These are phyloP conservation scores for Pristionchus japonicus DNA, from an alignment of 2,888 invertebrate species.

Conservation along the genomic window DNA sequence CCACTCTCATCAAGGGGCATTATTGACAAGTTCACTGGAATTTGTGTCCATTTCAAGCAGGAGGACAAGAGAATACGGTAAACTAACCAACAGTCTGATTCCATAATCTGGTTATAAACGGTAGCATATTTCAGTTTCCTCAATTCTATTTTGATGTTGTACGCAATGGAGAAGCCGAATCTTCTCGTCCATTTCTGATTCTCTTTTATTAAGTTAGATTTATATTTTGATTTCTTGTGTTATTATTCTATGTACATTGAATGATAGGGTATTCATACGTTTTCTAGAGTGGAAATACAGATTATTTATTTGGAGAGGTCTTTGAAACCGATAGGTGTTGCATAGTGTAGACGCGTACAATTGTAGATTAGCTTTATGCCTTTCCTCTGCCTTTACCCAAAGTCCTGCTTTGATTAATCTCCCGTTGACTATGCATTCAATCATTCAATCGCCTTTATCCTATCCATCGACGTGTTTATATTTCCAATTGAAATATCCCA, in stretches of 20 bases:
- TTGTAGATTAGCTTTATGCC: conserved; percentile 15
- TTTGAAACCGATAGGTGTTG: background rate
- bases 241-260: background rate
- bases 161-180: conserved; percentile 52
- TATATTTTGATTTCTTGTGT: background rate
- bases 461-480: background rate
- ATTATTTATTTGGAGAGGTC: background rate
- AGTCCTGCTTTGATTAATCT: background rate
- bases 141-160: conserved; percentile 53
- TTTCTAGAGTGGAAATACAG: background rate
- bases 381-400: background rate
- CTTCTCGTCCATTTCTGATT: conserved; percentile 57
- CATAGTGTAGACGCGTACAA: background rate
- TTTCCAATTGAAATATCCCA: conserved; percentile 3
- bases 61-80: conserved; percentile 31
- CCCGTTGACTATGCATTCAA: conserved; percentile 30
- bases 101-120: background rate
- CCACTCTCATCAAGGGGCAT: background rate
- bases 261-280: background rate
- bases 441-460: background rate
- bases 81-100: background rate
- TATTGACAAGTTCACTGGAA: conserved; percentile 36
- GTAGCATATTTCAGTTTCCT: conserved; percentile 51
- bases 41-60: conserved; percentile 40
- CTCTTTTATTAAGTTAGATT: no score